Conservation (phyloP, 2,888 invertebrate genomes). For the Lypha dubia region DNA sequence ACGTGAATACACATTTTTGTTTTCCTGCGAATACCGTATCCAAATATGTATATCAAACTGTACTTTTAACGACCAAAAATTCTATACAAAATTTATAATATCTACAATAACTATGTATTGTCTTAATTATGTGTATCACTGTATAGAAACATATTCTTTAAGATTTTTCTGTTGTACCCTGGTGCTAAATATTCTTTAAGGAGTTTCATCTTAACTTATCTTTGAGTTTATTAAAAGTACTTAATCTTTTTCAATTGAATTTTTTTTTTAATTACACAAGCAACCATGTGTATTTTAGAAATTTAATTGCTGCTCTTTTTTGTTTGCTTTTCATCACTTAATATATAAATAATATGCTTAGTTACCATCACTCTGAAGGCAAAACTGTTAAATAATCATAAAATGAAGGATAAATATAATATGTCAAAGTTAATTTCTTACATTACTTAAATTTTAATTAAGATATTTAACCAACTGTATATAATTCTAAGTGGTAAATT, state of each 20-base stretch:
- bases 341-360: neutral
- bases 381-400: neutral
- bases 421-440: neutral
- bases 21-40: no score
- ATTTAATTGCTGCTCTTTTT: conserved; percentile 9
- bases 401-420: neutral
- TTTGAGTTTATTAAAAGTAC: neutral
- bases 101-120: neutral
- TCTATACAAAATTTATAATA: no score
- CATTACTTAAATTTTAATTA: conserved; percentile 9
- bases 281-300: neutral
- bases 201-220: neutral
- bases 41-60: no score
- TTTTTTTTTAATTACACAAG: neutral
- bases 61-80: no score
- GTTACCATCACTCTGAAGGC: neutral
- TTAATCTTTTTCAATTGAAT: neutral
- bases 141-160: neutral
- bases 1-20: no score
- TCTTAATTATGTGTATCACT: neutral
- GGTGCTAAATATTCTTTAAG: neutral
- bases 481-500: neutral
- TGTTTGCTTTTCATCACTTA: neutral
- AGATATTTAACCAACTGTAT: neutral
- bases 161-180: neutral